Percentiles rank a stretch among this genome's conserved stretches.
Evolutionary conservation across 92 coral and sea anemone genomes (phyloP).

Genomic region (Phenganax marumi): DNA sequence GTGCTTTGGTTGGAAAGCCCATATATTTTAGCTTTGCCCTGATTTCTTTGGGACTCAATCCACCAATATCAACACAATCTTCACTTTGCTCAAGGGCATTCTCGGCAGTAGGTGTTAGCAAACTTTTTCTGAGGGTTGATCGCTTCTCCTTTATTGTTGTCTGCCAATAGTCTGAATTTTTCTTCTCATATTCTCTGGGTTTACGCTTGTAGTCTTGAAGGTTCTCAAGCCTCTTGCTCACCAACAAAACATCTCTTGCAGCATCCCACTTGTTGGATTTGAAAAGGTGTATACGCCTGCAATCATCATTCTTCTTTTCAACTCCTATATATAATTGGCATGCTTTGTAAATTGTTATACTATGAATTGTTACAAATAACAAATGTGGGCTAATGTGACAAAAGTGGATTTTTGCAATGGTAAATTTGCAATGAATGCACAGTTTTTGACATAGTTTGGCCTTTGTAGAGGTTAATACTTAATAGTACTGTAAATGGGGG

Average conservation of each 20-base stretch:
- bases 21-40: background rate
- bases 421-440: too few species aligned
- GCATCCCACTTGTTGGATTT: conserved; percentile 17
- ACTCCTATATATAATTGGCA: background rate
- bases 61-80: background rate
- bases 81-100: background rate
- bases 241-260: background rate
- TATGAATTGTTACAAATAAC: too few species aligned
- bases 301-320: conserved; percentile 1
- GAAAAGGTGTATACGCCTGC: background rate
- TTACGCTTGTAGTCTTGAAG: background rate
- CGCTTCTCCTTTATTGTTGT: background rate
- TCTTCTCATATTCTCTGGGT: background rate
- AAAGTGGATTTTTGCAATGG: too few species aligned
- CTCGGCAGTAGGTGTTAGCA: background rate
- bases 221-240: background rate
- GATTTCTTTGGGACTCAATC: background rate
- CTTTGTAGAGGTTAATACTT: too few species aligned
- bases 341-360: too few species aligned
- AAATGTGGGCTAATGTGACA: too few species aligned
- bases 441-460: too few species aligned
- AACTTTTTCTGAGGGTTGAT: too few species aligned
- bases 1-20: background rate
- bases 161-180: background rate
- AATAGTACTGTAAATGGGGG: too few species aligned